Conservation (phyloP, 92 coral and sea anemone species). For the Parazoanthus darwini region DNA sequence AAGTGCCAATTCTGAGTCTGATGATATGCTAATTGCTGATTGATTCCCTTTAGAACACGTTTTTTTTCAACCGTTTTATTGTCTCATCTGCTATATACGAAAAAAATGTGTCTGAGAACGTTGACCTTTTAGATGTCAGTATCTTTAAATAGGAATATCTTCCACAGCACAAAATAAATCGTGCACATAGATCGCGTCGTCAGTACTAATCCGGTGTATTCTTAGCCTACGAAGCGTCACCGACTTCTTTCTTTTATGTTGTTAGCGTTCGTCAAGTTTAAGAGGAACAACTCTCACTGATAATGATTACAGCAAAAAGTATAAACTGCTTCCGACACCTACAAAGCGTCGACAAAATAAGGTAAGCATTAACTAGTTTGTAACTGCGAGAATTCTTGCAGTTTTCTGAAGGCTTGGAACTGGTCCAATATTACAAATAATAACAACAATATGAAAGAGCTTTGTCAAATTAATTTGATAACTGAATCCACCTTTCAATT, state of each 20-base stretch:
- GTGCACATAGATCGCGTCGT: background rate
- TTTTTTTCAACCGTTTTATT: background rate
- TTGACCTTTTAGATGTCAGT: background rate
- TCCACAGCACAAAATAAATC: background rate
- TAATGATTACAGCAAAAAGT: slow-evolving; percentile 76
- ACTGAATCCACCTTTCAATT: background rate
- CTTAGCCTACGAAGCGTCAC: slow-evolving; percentile 11
- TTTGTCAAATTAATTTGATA: background rate
- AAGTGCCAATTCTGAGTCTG: slow-evolving; percentile 4
- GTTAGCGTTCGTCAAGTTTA: slow-evolving; percentile 34
- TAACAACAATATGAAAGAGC: background rate
- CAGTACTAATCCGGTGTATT: slow-evolving; percentile 16
- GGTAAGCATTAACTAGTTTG: slow-evolving; percentile 40
- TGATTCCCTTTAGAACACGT: background rate
- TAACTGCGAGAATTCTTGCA: background rate
- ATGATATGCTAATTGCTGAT: background rate
- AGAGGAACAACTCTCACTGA: slow-evolving; percentile 44
- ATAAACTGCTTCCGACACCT: slow-evolving; percentile 80
- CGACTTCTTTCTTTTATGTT: background rate
- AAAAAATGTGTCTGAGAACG: slow-evolving; percentile 9
- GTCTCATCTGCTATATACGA: background rate
- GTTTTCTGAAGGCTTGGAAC: background rate
- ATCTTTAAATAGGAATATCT: no score
- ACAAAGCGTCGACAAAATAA: slow-evolving; percentile 82
- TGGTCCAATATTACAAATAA: slow-evolving; percentile 21